A percentile compares a stretch with the other conserved stretches of the same genome.
These are phyloP conservation scores for Pitta sordida DNA, from an alignment of 2,113 vertebrate genomes.

Conservation along the genomic window DNA sequence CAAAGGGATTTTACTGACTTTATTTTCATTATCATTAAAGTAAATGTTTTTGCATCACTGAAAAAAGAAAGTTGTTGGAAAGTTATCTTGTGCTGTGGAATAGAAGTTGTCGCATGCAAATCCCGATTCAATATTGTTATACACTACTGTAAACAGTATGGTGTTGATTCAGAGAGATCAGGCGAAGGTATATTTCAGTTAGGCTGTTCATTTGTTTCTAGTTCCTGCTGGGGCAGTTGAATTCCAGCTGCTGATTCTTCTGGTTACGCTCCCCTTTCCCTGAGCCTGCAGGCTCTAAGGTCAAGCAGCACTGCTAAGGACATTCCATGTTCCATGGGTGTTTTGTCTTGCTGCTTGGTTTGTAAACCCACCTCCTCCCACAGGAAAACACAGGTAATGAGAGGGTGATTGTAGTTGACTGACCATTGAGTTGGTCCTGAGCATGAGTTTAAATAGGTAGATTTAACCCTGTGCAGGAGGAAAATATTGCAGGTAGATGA, in stretches of 20 bases:
- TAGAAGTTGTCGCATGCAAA: conserved; percentile 61
- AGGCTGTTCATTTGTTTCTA: conserved; percentile 35
- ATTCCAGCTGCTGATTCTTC: conserved; percentile 44
- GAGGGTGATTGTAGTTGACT: background rate
- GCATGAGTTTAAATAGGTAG: background rate
- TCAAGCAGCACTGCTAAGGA: background rate
- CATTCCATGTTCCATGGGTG: background rate
- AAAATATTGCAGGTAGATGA: background rate
- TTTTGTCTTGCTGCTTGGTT: background rate
- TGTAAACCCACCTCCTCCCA: background rate
- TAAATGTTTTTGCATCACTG: conserved; percentile 53
- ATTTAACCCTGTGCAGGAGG: background rate
- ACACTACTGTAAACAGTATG: conserved; percentile 58
- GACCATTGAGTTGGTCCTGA: background rate
- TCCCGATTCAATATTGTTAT: conserved; percentile 68
- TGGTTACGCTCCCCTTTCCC: background rate
- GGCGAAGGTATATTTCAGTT: conserved; percentile 24
- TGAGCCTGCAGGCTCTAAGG: background rate
- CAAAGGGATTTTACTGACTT: conserved; percentile 58
- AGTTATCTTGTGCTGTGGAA: conserved; percentile 17
- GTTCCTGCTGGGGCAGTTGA: conserved; percentile 42
- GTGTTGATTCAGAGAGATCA: conserved; percentile 55
- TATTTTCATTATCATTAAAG: conserved; percentile 64
- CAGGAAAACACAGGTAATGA: background rate
- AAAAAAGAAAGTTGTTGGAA: conserved; percentile 24